Evolutionary conservation across 2,797 vertebrate genomes (phyloP).

Genomic region (Chromobotia macracanthus): DNA sequence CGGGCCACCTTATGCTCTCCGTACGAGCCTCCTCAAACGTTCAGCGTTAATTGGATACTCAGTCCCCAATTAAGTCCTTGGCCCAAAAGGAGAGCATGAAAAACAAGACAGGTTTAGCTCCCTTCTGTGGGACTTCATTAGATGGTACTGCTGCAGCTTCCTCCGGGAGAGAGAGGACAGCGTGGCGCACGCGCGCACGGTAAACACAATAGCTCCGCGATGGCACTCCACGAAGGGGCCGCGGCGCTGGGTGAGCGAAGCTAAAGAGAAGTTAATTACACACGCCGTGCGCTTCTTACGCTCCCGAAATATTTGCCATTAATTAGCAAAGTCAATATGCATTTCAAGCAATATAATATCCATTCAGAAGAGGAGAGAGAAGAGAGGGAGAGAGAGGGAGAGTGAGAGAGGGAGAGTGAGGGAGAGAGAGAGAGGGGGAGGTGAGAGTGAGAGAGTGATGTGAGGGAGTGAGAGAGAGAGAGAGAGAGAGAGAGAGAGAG

Average conservation of each 20-base stretch:
- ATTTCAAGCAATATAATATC: slow-evolving; percentile 54
- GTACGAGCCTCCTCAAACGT: slow-evolving; percentile 71
- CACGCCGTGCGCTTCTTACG: slow-evolving; percentile 37
- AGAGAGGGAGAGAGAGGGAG: no score
- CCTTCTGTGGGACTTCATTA: slow-evolving; percentile 78
- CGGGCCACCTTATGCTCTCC: slow-evolving; percentile 73
- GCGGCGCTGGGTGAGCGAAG: slow-evolving; percentile 42
- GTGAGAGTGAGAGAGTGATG: background rate
- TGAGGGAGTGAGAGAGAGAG: background rate
- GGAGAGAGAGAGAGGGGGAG: no score
- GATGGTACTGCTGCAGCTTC: slow-evolving; percentile 69
- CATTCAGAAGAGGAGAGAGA: slow-evolving; percentile 15
- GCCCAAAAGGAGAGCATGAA: slow-evolving; percentile 82
- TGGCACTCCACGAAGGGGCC: slow-evolving; percentile 44
- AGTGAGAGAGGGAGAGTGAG: background rate
- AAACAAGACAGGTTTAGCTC: slow-evolving; percentile 66
- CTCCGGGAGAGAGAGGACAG: slow-evolving; percentile 51
- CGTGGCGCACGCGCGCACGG: slow-evolving; percentile 31
- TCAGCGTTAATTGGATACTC: slow-evolving; percentile 84
- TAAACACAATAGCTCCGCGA: slow-evolving; percentile 61
- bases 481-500: background rate
- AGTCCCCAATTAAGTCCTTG: slow-evolving; percentile 86
- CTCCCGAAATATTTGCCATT: slow-evolving; percentile 61
- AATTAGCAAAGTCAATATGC: slow-evolving; percentile 63
- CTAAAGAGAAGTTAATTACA: slow-evolving; percentile 60